Evolutionary conservation across 1,140 invertebrate genomes (phyloP).

Genomic region (Brachionus manjavacas): DNA sequence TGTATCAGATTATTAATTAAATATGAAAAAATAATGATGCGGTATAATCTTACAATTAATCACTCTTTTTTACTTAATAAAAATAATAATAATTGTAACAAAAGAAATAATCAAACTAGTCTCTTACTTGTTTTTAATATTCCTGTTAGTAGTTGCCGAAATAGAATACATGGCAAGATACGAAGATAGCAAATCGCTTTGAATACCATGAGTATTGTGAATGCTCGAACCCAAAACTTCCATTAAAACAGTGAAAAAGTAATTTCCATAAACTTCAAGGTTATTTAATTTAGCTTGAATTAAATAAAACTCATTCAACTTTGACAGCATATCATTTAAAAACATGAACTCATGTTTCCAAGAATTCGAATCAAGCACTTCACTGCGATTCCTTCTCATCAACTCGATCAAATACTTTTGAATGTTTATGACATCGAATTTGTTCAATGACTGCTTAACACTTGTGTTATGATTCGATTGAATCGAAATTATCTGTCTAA

Average conservation of each 20-base stretch:
- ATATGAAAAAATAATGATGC: no score
- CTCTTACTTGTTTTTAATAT: neutral
- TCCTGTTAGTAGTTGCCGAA: neutral
- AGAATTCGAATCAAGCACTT: neutral
- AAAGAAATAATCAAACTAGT: no score
- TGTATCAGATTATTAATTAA: no score
- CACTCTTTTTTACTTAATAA: no score
- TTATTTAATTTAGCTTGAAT: neutral
- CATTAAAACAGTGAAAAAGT: slow-evolving; percentile 21
- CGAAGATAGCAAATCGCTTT: neutral
- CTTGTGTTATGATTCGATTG: slow-evolving; percentile 9
- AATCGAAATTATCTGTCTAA: slow-evolving; percentile 15
- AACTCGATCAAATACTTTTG: slow-evolving; percentile 17
- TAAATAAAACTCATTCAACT: slow-evolving; percentile 5
- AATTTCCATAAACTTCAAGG: neutral
- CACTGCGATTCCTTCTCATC: neutral
- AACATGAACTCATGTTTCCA: slow-evolving; percentile 31
- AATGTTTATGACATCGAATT: neutral
- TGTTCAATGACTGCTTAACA: neutral
- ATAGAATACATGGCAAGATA: neutral
- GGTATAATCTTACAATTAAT: no score
- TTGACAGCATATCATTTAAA: slow-evolving; percentile 11
- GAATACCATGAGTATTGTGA: neutral
- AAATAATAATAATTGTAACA: no score
- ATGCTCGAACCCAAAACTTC: neutral